Base-by-base conservation (phyloP, 2,888 invertebrate species). In the Standfussiana lucernea region DNA sequence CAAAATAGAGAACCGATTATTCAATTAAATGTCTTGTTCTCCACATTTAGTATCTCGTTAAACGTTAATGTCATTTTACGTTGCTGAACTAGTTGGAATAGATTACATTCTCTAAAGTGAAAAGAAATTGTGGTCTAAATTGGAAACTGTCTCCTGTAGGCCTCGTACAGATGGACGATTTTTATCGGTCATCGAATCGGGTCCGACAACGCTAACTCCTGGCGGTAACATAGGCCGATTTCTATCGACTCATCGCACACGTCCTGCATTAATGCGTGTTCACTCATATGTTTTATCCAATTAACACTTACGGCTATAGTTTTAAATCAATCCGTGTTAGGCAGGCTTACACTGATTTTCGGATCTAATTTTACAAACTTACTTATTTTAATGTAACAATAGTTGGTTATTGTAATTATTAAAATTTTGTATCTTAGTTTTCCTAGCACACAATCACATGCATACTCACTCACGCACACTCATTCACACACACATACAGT, bases 121-220 rank as follows among this genome's bases (percentile, higher is more conserved):
- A 82, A 83, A 88, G 85, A 80, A 89, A 85, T 82, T 79, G 75
- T 84, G 70, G 37, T 84, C 74, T 85, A 81, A 86, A 87, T 89
- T 87, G 86, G 79, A 79, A 87, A 83, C 74, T 69, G 45, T 88
- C 78, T 80, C 37, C 61, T 75, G 69, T 72, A 84, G 74, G 83
- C 75, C 53, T 24, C 3, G 18, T 15, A 0, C 66, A 78, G 47
- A 72, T 37, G 61, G 1, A 1, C 64, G 53, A 77, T 74, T 67
- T 80, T 72, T 62, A 69, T 67, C 66, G 74, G 56, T 61, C 42
- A 71, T 71, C n/a, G 35, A 74, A 24, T 77, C 3, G 70, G 72
- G 72, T 75, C 45, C 11, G 45, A 75, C 75, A 75, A 66, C 21
- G 42, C 47, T 47, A 66, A 72, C 42, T 75, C 61, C 40, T 75